Evolutionary conservation across 1,140 invertebrate species (phyloP), one percentile per base, ranked within the genome.

Genomic region (Radopholus similis): DNA sequence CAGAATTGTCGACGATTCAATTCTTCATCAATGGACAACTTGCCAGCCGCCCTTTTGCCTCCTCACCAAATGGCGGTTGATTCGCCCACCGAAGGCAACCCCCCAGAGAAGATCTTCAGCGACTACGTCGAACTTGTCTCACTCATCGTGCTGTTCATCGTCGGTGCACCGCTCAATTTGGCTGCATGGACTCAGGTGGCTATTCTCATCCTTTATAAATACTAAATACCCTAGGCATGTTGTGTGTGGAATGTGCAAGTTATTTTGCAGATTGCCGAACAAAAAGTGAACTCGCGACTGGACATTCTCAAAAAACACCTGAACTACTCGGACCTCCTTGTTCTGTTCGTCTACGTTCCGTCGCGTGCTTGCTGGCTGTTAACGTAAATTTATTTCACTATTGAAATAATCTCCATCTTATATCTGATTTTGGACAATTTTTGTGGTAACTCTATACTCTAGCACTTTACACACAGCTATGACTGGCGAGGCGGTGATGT

Each of bases 401-500:
- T n/a, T n/a, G n/a, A n/a, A n/a, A n/a, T n/a, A n/a, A n/a, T n/a
- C n/a, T n/a, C n/a, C n/a, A n/a, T n/a, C n/a, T n/a, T n/a, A n/a
- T n/a, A n/a, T n/a, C n/a, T n/a, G n/a, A n/a, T n/a, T n/a, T n/a
- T n/a, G n/a, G n/a, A n/a, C n/a, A n/a, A n/a, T n/a, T n/a, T n/a
- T n/a, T n/a, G n/a, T n/a, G n/a, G n/a, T n/a, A n/a, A n/a, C n/a
- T n/a, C n/a, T n/a, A n/a, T n/a, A 18, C 30, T 40, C 28, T 26
- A 18, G 47, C 37, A 40, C 28, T 62, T 47, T 21, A 42, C 28
- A 62, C 59, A 23, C n/a, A n/a, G n/a, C n/a, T 62, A 62, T 57
- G 72, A 81, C 65, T 80, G 78, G 78, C 57, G 80, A 44, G 78
- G 78, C 15, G 78, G 78, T n/a, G 69, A 80, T 47, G 59, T 82